Evolutionary conservation across 2,888 invertebrate species (phyloP).

Genomic region (Apotomis betuletana): DNA sequence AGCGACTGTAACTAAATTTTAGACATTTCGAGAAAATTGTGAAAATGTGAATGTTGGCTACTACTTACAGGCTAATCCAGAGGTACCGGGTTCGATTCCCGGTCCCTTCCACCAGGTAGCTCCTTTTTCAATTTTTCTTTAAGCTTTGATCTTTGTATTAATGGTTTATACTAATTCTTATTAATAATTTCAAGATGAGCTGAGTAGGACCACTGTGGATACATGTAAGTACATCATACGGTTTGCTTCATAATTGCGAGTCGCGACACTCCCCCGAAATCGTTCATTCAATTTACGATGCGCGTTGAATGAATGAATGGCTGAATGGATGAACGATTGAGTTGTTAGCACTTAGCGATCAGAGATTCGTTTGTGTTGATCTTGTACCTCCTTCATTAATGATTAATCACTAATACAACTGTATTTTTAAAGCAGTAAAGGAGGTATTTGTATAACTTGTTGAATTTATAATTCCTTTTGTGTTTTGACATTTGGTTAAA

Average conservation of each 20-base stretch:
- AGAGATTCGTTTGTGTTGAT: constrained; percentile 31
- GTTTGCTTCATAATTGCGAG: constrained; percentile 36
- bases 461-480: background rate
- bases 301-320: constrained; percentile 45
- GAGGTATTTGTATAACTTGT: background rate
- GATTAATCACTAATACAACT: background rate
- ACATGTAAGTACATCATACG: constrained; percentile 19
- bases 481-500: background rate
- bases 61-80: too few species aligned
- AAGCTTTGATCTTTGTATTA: too few species aligned
- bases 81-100: too few species aligned
- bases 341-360: constrained; percentile 40
- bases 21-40: too few species aligned
- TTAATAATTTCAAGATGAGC: background rate
- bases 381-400: constrained; percentile 6
- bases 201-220: constrained; percentile 26
- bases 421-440: background rate
- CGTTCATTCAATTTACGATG: constrained; percentile 51
- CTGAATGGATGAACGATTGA: constrained; percentile 46
- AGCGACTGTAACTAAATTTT: too few species aligned
- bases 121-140: too few species aligned
- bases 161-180: too few species aligned
- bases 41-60: too few species aligned
- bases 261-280: constrained; percentile 52
- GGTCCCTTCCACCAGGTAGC: too few species aligned